Evolutionary conservation across 2,888 invertebrate species (phyloP), one percentile per base, ranked within the genome.

Genomic region (Phaedon cochleariae): DNA sequence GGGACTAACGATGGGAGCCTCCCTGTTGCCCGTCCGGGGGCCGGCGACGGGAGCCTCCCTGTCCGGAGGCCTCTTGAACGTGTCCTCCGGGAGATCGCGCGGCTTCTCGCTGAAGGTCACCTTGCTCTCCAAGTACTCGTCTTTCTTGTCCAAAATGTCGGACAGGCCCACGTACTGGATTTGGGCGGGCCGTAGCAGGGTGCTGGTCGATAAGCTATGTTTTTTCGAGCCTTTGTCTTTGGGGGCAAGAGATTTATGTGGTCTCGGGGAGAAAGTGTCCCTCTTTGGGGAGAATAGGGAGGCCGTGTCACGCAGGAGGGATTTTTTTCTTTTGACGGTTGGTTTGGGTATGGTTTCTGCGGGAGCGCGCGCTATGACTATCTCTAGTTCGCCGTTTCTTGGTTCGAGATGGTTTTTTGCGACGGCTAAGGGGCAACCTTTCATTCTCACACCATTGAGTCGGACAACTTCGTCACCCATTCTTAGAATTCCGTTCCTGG

Each of bases 391-490:
- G 17, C 80, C 80, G 55, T 82, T 80, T 59, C 82, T 75, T 49
- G 82, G 79, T 58, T 76, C 70, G 31, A 87, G 76, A 49, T 84
- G 77, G 37, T 78, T 79, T 59, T 83, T 79, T 1, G 90, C 91
- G 77, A 89, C 87, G 63, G 88, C 84, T 5, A 90, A 88, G 48
- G 90, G 87, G 61, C 94, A 85, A 0, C 92, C 93, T 68, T 92
- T 87, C 65, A 96, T 84, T 69, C 93, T 89, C 77, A 89, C 89
- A 9, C 95, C 95, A 82, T 96, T 96, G 29, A 95, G 92, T 83
- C 94, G 93, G 10, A 96, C 91, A 70, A 96, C 92, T 86, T 96
- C 94, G 83, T 96, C 96, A 12, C 95, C 95, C 64, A 94, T 87
- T 76, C 90, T 87, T 67, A 97, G 86, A 74, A 93, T 88, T 18